Percentiles rank a stretch among this genome's conserved stretches.
Conservation (phyloP, 1,140 invertebrate species). For the Trichonephila clavata region DNA sequence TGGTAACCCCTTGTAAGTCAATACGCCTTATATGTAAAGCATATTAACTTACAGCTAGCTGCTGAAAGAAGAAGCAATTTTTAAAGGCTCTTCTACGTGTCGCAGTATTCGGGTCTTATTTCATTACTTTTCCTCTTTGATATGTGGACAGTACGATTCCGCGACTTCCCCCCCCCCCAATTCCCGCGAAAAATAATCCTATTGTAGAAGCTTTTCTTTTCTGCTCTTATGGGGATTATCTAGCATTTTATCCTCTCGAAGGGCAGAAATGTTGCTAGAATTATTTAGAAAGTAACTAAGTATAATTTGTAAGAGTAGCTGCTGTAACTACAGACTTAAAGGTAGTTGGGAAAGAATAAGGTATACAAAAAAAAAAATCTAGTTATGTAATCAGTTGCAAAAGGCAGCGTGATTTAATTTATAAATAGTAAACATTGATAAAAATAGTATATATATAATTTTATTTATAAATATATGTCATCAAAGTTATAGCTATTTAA, state of each 20-base stretch:
- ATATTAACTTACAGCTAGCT: neutral
- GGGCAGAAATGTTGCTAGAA: neutral
- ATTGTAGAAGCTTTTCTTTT: neutral
- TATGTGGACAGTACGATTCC: neutral
- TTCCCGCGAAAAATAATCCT: neutral
- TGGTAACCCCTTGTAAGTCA: neutral
- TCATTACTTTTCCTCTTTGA: slow-evolving; percentile 11
- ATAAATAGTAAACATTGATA: too few species aligned
- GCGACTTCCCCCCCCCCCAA: neutral
- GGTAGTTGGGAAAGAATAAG: too few species aligned
- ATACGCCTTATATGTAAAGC: neutral
- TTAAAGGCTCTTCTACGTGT: neutral
- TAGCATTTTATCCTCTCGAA: neutral
- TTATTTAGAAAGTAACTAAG: too few species aligned
- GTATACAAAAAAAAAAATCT: too few species aligned
- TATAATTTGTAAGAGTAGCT: too few species aligned
- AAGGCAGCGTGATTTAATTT: too few species aligned
- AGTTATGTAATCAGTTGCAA: too few species aligned
- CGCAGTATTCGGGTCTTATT: neutral
- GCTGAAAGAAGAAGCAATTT: neutral
- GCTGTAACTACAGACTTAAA: too few species aligned
- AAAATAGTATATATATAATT: too few species aligned
- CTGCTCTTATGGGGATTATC: neutral
- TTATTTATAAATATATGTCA: too few species aligned
- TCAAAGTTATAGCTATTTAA: too few species aligned